These are phyloP conservation scores for Synergus laeviventris DNA, from an alignment of 2,888 invertebrate species.

Conservation along the genomic window DNA sequence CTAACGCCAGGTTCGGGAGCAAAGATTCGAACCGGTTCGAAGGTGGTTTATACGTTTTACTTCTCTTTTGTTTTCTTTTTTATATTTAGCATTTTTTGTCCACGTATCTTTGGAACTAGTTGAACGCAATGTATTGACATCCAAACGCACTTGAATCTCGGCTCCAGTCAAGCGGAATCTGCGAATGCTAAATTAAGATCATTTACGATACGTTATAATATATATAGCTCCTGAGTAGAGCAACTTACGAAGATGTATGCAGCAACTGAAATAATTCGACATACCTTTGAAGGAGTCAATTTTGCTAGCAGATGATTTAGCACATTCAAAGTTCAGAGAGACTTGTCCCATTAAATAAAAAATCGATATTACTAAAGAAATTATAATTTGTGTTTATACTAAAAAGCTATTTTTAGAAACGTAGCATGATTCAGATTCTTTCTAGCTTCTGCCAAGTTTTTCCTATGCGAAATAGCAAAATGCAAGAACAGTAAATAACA, in stretches of 20 bases:
- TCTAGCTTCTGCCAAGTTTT: background rate
- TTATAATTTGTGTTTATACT: background rate
- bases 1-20: no score
- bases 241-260: background rate
- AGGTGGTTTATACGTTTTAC: background rate
- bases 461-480: background rate
- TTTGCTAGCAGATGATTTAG: background rate
- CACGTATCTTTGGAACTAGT: background rate
- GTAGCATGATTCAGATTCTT: background rate
- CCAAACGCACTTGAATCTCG: background rate
- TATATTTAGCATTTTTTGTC: background rate
- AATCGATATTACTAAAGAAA: background rate
- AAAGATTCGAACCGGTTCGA: background rate
- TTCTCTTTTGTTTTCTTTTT: background rate
- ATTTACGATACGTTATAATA: background rate
- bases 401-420: background rate
- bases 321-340: background rate
- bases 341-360: background rate
- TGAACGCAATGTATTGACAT: background rate
- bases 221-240: background rate
- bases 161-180: background rate
- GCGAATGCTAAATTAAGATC: constrained; percentile 1
- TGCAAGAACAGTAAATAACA: background rate
- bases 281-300: background rate
- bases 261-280: background rate